phyloP scores from a whole-genome alignment of 1,140 invertebrate species.

The Drosophila willistoni region DNA sequence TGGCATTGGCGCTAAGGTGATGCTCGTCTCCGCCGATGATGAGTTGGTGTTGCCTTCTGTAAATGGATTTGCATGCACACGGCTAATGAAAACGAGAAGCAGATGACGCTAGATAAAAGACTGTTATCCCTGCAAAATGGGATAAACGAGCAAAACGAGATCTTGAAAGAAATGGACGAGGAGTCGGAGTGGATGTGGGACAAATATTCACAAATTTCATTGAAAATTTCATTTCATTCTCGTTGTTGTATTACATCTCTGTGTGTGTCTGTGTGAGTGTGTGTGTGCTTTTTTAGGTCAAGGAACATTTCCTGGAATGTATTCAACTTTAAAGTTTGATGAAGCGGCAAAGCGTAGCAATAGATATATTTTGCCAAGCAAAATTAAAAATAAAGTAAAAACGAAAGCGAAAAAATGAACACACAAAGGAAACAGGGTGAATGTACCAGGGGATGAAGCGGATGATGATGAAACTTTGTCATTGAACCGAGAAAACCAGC shows the following conservation, averaged over 20 bases:
- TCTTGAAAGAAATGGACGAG: neutral
- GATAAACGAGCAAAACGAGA: conserved; percentile 3
- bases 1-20: conserved; percentile 1
- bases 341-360: conserved; percentile 42
- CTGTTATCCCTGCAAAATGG: conserved; percentile 1
- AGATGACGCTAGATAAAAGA: conserved; percentile 2
- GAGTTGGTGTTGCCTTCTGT: conserved; percentile 15
- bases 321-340: conserved; percentile 57
- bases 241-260: neutral
- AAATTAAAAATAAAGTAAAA: conserved; percentile 42
- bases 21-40: conserved; percentile 12
- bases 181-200: neutral
- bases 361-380: conserved; percentile 27
- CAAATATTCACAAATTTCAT: conserved; percentile 2
- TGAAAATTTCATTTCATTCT: neutral
- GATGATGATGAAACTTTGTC: conserved; percentile 44
- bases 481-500: conserved; percentile 61
- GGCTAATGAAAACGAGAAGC: conserved; percentile 16
- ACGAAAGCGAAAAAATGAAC: conserved; percentile 33
- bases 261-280: neutral
- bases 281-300: neutral
- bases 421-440: conserved; percentile 58
- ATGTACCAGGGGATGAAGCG: conserved; percentile 8
- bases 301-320: neutral
- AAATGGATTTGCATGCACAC: conserved; percentile 19